phyloP scores from a whole-genome alignment of 1,140 invertebrate species.

The Mamestra configurata region DNA sequence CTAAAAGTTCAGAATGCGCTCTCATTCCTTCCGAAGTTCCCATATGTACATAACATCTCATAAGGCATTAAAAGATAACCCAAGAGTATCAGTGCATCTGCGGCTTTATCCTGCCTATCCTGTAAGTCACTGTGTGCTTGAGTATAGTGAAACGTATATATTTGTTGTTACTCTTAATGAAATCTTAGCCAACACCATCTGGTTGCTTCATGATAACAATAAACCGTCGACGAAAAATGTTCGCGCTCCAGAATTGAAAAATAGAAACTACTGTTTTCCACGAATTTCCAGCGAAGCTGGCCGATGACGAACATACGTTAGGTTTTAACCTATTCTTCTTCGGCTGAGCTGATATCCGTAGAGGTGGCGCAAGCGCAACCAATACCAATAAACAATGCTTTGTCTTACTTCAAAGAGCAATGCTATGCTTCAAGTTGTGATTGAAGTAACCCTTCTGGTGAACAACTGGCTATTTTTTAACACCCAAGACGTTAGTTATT shows the following conservation, averaged over 20 bases:
- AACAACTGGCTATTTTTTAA: slow-evolving; percentile 58
- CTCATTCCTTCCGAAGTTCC: no score
- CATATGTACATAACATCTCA: no score
- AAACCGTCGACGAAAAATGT: slow-evolving; percentile 43
- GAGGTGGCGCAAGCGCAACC: slow-evolving; percentile 65
- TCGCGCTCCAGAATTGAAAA: slow-evolving; percentile 46
- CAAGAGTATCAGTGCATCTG: no score
- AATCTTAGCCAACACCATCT: slow-evolving; percentile 35
- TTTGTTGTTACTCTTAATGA: slow-evolving; percentile 9
- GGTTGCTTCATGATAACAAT: slow-evolving; percentile 24
- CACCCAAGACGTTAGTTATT: slow-evolving; percentile 59
- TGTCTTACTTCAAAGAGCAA: slow-evolving; percentile 78
- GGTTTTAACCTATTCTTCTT: slow-evolving; percentile 68
- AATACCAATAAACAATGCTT: slow-evolving; percentile 76
- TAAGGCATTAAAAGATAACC: no score
- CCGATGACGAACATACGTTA: slow-evolving; percentile 39
- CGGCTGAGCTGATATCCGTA: slow-evolving; percentile 59
- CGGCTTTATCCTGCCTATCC: neutral
- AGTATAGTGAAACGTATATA: neutral
- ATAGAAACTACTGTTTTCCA: slow-evolving; percentile 37
- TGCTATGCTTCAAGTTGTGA: slow-evolving; percentile 64
- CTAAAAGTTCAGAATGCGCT: no score
- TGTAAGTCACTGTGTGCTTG: neutral
- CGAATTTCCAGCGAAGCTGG: slow-evolving; percentile 27
- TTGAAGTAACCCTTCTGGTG: slow-evolving; percentile 74